phyloP scores from a whole-genome alignment of 1,140 invertebrate species.

The Oncopeltus fasciatus region DNA sequence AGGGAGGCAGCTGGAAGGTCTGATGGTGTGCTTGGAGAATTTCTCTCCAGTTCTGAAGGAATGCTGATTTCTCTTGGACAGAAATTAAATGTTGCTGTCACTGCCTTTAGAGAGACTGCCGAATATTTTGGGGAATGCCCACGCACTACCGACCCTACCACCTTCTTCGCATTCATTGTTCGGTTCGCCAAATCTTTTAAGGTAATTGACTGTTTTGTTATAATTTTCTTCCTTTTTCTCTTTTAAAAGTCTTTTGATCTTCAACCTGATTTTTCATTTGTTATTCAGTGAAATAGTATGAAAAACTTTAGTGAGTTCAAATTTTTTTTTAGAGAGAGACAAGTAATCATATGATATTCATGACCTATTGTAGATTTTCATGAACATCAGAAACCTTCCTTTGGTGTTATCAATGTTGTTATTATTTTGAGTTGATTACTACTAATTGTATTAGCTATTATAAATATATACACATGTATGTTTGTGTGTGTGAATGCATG shows the following conservation, averaged over 20 bases:
- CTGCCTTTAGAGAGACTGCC: conserved; percentile 79
- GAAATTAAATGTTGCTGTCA: conserved; percentile 67
- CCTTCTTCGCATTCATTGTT: conserved; percentile 88
- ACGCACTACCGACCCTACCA: conserved; percentile 75
- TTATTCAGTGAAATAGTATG: neutral
- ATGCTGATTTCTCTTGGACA: conserved; percentile 65
- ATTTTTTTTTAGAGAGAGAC: neutral
- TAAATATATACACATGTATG: no score
- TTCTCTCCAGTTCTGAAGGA: conserved; percentile 75
- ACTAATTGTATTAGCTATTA: no score
- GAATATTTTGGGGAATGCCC: conserved; percentile 88
- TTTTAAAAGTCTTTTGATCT: no score
- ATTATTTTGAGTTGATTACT: no score
- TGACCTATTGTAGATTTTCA: no score
- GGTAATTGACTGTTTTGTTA: conserved; percentile 33
- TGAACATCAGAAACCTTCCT: no score
- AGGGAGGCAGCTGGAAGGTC: conserved; percentile 62
- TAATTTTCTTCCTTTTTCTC: no score
- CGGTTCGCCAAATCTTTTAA: conserved; percentile 85
- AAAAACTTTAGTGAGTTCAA: neutral
- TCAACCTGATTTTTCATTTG: neutral
- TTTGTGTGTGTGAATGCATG: no score
- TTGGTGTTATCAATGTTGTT: no score
- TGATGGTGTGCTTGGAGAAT: conserved; percentile 65
- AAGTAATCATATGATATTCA: no score